phyloP scores from a whole-genome alignment of 2,113 vertebrate genomes.

The Gopherus evgoodei region DNA sequence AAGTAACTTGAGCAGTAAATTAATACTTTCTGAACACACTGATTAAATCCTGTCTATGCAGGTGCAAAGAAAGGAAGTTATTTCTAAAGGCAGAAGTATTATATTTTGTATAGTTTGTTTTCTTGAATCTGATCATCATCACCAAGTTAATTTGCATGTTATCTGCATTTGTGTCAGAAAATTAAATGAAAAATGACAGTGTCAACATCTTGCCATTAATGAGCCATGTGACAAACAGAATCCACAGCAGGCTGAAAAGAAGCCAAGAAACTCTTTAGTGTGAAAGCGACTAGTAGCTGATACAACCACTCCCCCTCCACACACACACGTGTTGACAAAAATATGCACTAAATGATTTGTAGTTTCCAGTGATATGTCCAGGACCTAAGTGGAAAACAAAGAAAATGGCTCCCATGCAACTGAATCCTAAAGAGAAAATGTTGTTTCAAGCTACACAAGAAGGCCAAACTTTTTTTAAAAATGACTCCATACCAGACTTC shows the following conservation, averaged over 20 bases:
- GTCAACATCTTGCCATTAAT: constrained; percentile 53
- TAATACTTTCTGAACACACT: background rate
- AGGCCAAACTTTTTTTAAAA: background rate
- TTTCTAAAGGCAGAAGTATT: background rate
- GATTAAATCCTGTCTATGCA: background rate
- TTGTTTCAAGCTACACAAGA: background rate
- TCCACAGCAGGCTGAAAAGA: constrained; percentile 44
- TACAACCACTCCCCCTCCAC: background rate
- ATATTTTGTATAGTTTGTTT: background rate
- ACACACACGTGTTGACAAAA: background rate
- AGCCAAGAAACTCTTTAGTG: constrained; percentile 37
- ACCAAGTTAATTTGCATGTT: constrained; percentile 32
- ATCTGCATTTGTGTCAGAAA: constrained; percentile 42
- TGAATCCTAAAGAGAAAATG: background rate
- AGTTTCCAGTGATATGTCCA: background rate
- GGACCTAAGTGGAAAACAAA: background rate
- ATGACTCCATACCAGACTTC: background rate
- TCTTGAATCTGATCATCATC: background rate
- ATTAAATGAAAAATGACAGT: constrained; percentile 46
- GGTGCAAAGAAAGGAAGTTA: background rate
- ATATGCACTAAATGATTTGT: background rate
- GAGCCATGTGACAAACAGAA: constrained; percentile 52
- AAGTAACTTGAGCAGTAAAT: background rate
- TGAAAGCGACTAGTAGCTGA: constrained; percentile 39
- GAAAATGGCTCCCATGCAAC: background rate